These are phyloP conservation scores for Alviniconcha marisindica DNA, from an alignment of 1,140 invertebrate genomes.

Conservation along the genomic window DNA sequence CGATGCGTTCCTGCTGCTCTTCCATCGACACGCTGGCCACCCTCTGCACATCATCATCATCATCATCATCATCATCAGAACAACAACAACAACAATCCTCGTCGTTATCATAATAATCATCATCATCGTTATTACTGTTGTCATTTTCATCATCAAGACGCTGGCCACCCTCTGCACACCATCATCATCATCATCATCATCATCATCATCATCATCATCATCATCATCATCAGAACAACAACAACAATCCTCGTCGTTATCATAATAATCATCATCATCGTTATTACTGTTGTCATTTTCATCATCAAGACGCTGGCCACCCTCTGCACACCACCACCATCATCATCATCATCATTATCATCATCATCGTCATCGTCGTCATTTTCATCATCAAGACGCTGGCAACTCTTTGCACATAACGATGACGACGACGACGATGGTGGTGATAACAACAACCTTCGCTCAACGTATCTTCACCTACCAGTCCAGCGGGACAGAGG, in stretches of 20 bases:
- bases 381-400: too few relatives aligned
- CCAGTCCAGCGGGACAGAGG: too few relatives aligned
- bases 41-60: background rate
- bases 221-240: slow-evolving; percentile 31
- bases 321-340: slow-evolving; percentile 31
- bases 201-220: slow-evolving; percentile 47
- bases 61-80: background rate
- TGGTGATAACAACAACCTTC: too few relatives aligned
- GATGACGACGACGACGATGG: too few relatives aligned
- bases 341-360: slow-evolving; percentile 47
- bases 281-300: slow-evolving; percentile 5
- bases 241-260: slow-evolving; percentile 42
- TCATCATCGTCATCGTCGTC: slow-evolving; percentile 45
- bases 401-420: background rate
- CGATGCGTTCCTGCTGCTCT: background rate
- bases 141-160: too few relatives aligned
- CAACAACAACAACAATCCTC: too few relatives aligned
- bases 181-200: slow-evolving; percentile 47
- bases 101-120: too few relatives aligned
- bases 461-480: too few relatives aligned
- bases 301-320: too few relatives aligned
- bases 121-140: too few relatives aligned
- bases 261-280: slow-evolving; percentile 44
- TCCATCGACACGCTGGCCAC: slow-evolving; percentile 26
- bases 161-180: background rate